phyloP scores from a whole-genome alignment of 2,113 vertebrate species.

The Mionectes macconnelli region DNA sequence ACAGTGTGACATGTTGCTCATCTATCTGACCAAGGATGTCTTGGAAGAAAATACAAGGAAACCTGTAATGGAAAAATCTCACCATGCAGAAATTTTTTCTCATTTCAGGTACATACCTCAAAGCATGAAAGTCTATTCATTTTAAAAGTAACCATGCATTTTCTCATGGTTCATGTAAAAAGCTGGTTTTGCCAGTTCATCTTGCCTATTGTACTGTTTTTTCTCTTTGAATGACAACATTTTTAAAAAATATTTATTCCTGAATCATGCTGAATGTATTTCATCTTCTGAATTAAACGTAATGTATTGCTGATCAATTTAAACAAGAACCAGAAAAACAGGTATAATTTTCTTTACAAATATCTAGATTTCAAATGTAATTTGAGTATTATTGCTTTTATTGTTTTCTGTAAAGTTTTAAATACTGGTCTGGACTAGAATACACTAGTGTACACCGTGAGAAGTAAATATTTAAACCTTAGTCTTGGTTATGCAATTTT shows the following conservation, averaged over 20 bases:
- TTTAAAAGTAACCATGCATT: constrained; percentile 4
- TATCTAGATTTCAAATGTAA: background rate
- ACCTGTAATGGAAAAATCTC: constrained; percentile 29
- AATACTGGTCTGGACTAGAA: background rate
- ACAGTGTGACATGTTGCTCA: background rate
- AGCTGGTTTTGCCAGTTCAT: background rate
- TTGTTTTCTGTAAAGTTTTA: background rate
- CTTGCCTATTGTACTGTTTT: background rate
- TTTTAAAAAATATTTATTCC: background rate
- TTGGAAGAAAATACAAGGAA: background rate
- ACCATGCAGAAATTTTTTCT: constrained; percentile 32
- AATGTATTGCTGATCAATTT: background rate
- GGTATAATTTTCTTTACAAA: background rate
- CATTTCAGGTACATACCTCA: background rate
- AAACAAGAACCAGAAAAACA: background rate
- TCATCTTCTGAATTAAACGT: background rate
- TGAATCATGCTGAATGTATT: background rate
- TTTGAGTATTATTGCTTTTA: background rate
- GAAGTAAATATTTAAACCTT: background rate
- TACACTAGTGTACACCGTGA: background rate
- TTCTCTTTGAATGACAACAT: background rate
- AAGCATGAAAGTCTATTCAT: constrained; percentile 10
- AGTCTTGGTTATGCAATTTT: background rate
- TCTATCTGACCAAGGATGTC: background rate
- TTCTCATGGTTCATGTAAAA: background rate